Percentiles rank a stretch among this genome's conserved stretches.
Evolutionary conservation across 2,797 vertebrate species (phyloP).

Genomic region (Esox masquinongy): DNA sequence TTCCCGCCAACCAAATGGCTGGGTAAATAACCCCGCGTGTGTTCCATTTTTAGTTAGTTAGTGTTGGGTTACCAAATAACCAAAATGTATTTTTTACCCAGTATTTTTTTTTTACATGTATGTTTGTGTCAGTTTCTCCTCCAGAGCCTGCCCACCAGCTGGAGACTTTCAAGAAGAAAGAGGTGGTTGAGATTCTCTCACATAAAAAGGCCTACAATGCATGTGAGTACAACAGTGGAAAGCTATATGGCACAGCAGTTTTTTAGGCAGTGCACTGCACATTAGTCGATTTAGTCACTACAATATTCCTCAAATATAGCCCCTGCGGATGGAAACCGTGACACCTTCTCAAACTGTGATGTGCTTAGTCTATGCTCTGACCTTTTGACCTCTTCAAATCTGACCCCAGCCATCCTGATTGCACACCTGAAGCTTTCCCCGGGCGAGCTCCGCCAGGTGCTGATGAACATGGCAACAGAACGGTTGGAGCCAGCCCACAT

Average conservation of each 20-base stretch:
- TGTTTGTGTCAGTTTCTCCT: slow-evolving; percentile 77
- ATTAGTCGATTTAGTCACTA: background rate
- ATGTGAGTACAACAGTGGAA: slow-evolving; percentile 77
- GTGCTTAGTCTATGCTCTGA: background rate
- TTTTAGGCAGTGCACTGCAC: background rate
- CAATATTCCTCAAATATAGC: background rate
- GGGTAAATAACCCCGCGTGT: no score
- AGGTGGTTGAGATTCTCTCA: slow-evolving; percentile 94
- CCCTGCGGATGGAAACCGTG: background rate
- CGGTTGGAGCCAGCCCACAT: slow-evolving; percentile 91
- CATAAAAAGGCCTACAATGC: slow-evolving; percentile 98
- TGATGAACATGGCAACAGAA: slow-evolving; percentile 89
- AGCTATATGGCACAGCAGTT: background rate
- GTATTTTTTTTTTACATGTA: slow-evolving; percentile 20
- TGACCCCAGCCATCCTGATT: slow-evolving; percentile 87
- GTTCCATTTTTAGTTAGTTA: no score
- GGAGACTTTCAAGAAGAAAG: slow-evolving; percentile 94
- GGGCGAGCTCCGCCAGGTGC: slow-evolving; percentile 84
- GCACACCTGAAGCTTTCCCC: slow-evolving; percentile 96
- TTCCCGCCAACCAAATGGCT: no score
- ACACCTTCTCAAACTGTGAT: background rate
- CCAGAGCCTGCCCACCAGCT: slow-evolving; percentile 79
- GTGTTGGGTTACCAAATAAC: no score
- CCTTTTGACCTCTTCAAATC: background rate
- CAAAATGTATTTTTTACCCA: no score